Base-by-base conservation (phyloP, 2,797 vertebrate species). In the Gephyroberyx darwinii region DNA sequence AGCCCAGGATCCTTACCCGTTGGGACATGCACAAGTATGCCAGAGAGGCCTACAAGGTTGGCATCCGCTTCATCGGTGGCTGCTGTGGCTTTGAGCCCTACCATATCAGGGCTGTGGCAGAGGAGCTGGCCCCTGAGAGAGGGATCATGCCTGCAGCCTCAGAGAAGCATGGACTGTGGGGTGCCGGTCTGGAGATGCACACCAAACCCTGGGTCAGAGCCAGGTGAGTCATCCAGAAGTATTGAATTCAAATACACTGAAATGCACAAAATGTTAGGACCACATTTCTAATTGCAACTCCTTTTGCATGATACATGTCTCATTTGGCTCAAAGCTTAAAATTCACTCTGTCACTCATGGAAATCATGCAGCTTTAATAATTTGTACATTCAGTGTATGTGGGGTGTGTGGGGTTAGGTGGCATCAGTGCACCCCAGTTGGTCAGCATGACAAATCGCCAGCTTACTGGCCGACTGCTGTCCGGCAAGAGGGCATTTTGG, bases 71-170 rank as follows among this genome's bases (percentile, higher is more conserved):
- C 84, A 98, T 98, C 5, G 96, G 96, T 0, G 96, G 96, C 64
- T 99, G 96, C 93, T 99, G 96, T 73, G 96, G 97, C 7, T 98
- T 95, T 71, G 96, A 98, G 88, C 93, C 96, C 0, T 99, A 97
- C 64, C 96, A 98, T 58, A 90, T 95, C 87, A 93, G 97, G 82
- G 96, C 96, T 0, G 90, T 97, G 67, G 93, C 96, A 1, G 96
- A 99, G 85, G 96, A 98, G 79, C 90, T 98, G 86, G 92, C 88
- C 35, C 61, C 86, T 0, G 95, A 98, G 86, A 96, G 94, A 75
- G 94, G 96, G 4, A 77, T 91, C 81, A 74, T 94, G 61, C 95
- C 96, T 0, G 59, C 78, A 6, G 96, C 90, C 7, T 96, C 96
- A 2, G 94, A 96, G 58, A 98, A 98, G 71, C 97, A 98, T 2